Percentiles rank a stretch among this genome's conserved stretches.
Conservation (phyloP, 2,113 vertebrate species). For the Daphoenositta chrysoptera region DNA sequence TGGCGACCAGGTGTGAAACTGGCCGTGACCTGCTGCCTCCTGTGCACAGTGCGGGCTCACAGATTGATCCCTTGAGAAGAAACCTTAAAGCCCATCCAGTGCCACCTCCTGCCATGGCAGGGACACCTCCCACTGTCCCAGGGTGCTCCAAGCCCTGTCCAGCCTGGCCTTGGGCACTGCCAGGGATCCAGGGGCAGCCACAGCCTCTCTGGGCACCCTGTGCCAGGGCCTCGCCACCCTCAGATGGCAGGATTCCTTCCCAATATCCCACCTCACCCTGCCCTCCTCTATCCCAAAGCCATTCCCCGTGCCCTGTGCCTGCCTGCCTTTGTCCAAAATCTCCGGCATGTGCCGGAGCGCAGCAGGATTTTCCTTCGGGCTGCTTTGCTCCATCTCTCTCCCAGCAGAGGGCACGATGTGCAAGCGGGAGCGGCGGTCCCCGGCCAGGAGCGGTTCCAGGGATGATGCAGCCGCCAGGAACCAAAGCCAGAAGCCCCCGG, state of each 20-base stretch:
- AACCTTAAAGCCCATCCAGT: not conserved
- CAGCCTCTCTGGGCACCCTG: not conserved
- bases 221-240: not conserved
- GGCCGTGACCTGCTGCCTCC: not conserved
- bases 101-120: not conserved
- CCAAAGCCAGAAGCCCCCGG: not conserved
- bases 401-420: slow-evolving; percentile 46
- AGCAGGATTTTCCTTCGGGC: accelerated
- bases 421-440: not conserved
- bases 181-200: not conserved
- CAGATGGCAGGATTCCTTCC: not conserved
- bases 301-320: too few relatives aligned
- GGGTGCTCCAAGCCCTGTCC: accelerated
- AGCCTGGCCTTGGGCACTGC: accelerated
- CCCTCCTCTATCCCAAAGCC: not conserved
- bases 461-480: accelerated
- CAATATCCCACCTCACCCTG: not conserved
- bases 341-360: accelerated
- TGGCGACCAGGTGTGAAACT: not conserved
- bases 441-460: not conserved
- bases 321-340: not conserved
- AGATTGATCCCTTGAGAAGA: not conserved
- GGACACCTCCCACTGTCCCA: accelerated
- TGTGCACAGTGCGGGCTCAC: not conserved
- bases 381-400: accelerated